Evolutionary conservation across 2,888 invertebrate species (phyloP).

Genomic region (Congeria kusceri): DNA sequence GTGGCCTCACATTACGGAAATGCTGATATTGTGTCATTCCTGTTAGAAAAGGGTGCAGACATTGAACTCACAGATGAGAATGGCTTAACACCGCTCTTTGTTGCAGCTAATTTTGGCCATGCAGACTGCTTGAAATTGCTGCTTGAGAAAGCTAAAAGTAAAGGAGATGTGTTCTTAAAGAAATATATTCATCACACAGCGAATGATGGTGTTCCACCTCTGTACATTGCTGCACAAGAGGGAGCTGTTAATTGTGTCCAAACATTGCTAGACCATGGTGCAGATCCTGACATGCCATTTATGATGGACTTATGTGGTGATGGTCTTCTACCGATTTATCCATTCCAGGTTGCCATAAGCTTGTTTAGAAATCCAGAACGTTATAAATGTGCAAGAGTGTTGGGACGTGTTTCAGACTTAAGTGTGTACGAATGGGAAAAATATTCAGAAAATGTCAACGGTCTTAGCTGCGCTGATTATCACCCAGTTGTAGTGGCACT

Average conservation of each 20-base stretch:
- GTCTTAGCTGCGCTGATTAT: too few species aligned
- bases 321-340: too few species aligned
- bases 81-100: conserved; percentile 82
- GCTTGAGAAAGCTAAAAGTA: conserved; percentile 72
- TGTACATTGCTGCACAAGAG: conserved; percentile 82
- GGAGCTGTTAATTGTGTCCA: conserved; percentile 76
- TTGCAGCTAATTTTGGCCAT: conserved; percentile 82
- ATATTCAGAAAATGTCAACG: too few species aligned
- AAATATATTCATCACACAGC: background rate
- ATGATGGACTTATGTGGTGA: too few species aligned
- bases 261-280: conserved; percentile 76
- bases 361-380: too few species aligned
- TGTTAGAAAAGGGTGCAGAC: conserved; percentile 75
- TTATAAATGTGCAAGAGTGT: too few species aligned
- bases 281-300: conserved; percentile 72
- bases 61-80: conserved; percentile 75
- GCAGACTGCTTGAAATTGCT: conserved; percentile 78
- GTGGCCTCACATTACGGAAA: conserved; percentile 70
- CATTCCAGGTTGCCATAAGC: too few species aligned
- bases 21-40: conserved; percentile 59
- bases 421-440: too few species aligned
- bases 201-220: conserved; percentile 70
- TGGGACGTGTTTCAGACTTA: too few species aligned
- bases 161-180: conserved; percentile 40
- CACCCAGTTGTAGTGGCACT: too few species aligned